These are phyloP conservation scores for Pogonomyrmex barbatus DNA, from an alignment of 1,140 invertebrate genomes.

Conservation along the genomic window DNA sequence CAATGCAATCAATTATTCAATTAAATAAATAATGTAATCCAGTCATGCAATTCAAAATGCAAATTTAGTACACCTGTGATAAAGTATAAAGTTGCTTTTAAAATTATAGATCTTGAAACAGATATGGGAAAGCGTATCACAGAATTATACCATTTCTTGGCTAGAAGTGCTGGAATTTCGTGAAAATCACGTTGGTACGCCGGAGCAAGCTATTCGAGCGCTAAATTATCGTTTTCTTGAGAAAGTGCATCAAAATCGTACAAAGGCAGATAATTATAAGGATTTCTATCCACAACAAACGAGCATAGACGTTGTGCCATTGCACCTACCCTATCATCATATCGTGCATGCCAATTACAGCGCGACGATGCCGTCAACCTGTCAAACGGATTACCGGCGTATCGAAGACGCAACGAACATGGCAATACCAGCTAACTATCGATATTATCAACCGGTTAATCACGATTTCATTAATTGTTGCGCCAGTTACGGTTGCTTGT, in stretches of 20 bases:
- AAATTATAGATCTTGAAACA: constrained; percentile 87
- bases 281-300: constrained; percentile 68
- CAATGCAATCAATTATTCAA: not conserved
- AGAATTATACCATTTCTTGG: constrained; percentile 87
- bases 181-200: constrained; percentile 88
- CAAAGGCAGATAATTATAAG: constrained; percentile 70
- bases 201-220: constrained; percentile 86
- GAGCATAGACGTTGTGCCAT: constrained; percentile 36
- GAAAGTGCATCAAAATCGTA: constrained; percentile 80
- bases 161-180: constrained; percentile 89
- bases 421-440: constrained; percentile 51
- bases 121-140: constrained; percentile 88
- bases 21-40: not conserved
- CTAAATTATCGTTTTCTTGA: constrained; percentile 85
- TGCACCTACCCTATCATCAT: constrained; percentile 70
- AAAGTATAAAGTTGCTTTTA: not conserved
- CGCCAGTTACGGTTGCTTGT: constrained; percentile 68
- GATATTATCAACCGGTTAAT: constrained; percentile 68
- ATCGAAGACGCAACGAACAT: constrained; percentile 70
- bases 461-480: constrained; percentile 68
- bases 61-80: not conserved
- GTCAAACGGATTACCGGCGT: constrained; percentile 72
- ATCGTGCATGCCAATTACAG: constrained; percentile 77
- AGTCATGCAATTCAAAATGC: not conserved
- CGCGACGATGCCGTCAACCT: constrained; percentile 65